Evolutionary conservation across 1,140 invertebrate species (phyloP).

Genomic region (Subanguina moxae): DNA sequence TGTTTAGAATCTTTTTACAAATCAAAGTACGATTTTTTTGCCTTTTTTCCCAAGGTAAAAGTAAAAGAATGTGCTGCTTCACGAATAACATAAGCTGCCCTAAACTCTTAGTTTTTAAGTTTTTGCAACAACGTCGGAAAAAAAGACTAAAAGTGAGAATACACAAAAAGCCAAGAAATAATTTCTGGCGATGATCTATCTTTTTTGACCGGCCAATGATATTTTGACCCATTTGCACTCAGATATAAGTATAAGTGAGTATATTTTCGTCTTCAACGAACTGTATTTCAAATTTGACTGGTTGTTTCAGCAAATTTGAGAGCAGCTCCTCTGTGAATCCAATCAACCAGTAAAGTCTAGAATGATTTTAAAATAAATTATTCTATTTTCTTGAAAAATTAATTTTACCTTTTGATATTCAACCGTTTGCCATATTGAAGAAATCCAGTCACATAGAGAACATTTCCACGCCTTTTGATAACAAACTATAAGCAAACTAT

Average conservation of each 20-base stretch:
- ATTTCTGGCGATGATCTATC: too few relatives aligned
- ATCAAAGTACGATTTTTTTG: too few relatives aligned
- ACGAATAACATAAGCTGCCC: too few relatives aligned
- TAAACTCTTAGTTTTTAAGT: too few relatives aligned
- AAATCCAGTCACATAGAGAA: conserved; percentile 53
- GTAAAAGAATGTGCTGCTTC: too few relatives aligned
- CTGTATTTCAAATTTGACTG: conserved; percentile 55
- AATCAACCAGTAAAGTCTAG: conserved; percentile 54
- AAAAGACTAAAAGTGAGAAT: too few relatives aligned
- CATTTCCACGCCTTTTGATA: conserved; percentile 58
- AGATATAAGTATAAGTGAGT: conserved; percentile 53
- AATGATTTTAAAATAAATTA: neutral
- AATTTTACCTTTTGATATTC: conserved; percentile 19
- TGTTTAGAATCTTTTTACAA: too few relatives aligned
- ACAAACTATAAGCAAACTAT: conserved; percentile 48
- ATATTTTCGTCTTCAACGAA: conserved; percentile 51
- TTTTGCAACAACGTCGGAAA: too few relatives aligned
- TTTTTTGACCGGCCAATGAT: too few relatives aligned
- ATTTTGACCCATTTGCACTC: too few relatives aligned
- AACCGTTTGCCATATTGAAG: conserved; percentile 36
- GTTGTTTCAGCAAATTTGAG: conserved; percentile 55
- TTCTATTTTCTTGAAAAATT: neutral
- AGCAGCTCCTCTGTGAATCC: conserved; percentile 57
- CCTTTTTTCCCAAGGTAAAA: too few relatives aligned
- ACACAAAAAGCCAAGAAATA: too few relatives aligned